Evolutionary conservation across 2,888 invertebrate species (phyloP).

Genomic region (Thumatha senex): DNA sequence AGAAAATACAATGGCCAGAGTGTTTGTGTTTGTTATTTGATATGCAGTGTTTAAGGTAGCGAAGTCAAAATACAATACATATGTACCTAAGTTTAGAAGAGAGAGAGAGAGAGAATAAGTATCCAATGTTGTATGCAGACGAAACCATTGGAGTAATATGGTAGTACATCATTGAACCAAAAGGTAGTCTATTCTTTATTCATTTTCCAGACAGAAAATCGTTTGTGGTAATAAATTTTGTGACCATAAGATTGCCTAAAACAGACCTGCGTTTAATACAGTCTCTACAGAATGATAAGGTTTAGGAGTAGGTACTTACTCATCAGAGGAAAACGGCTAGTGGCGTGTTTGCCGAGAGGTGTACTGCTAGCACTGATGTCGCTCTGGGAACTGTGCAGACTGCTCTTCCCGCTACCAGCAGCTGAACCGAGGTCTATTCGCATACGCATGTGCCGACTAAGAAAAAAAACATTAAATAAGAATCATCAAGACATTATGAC

Average conservation of each 20-base stretch:
- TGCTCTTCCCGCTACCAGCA: conserved; percentile 82
- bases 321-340: conserved; percentile 71
- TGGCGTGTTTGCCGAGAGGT: conserved; percentile 78
- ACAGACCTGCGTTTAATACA: too few species aligned
- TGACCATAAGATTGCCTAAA: too few species aligned
- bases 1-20: neutral
- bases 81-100: neutral
- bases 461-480: conserved; percentile 8
- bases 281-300: too few species aligned
- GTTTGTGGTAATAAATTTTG: neutral
- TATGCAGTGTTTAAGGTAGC: neutral
- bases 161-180: too few species aligned
- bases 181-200: too few species aligned
- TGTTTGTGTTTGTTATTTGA: neutral
- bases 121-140: too few species aligned
- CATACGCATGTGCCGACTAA: conserved; percentile 79
- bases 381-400: conserved; percentile 87
- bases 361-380: conserved; percentile 86
- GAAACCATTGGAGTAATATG: too few species aligned
- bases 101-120: too few species aligned
- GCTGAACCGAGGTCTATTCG: conserved; percentile 79
- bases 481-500: neutral
- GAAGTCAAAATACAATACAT: neutral
- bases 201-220: neutral
- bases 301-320: conserved; percentile 54